A percentile compares a stretch with the other conserved stretches of the same genome.
Evolutionary conservation across 2,113 vertebrate genomes (phyloP).

Genomic region (Rhinoptilus africanus): DNA sequence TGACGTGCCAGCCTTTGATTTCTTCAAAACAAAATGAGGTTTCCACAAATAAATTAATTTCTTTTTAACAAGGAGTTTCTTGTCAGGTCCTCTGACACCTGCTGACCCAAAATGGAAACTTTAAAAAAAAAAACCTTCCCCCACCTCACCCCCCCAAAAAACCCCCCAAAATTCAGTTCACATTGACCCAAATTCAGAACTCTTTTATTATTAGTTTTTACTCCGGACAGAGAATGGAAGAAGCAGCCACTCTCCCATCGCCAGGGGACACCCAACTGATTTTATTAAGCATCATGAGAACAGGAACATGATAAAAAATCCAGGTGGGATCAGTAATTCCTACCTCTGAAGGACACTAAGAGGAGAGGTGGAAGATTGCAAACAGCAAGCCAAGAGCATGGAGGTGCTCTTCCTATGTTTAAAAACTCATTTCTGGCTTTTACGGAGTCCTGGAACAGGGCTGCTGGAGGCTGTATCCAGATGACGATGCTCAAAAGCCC

Average conservation of each 20-base stretch:
- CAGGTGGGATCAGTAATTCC: background rate
- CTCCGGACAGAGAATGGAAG: background rate
- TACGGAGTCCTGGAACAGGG: background rate
- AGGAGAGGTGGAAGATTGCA: background rate
- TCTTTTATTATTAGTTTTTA: background rate
- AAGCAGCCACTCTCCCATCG: background rate
- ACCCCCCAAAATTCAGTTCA: background rate
- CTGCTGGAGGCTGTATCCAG: background rate
- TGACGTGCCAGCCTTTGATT: background rate
- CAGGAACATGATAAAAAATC: background rate
- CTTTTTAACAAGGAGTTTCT: background rate
- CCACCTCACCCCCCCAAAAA: too few species aligned
- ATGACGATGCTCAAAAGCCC: background rate
- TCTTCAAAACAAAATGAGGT: background rate
- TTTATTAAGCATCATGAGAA: background rate
- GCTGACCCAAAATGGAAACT: slow-evolving; percentile 16
- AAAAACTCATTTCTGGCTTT: background rate
- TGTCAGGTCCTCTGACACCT: background rate
- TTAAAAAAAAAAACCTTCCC: background rate
- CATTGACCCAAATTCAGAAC: background rate
- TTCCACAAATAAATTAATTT: background rate
- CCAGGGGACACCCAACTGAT: background rate
- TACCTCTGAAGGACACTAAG: background rate
- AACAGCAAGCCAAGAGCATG: background rate
- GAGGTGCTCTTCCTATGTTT: background rate